Percentiles rank a stretch among this genome's conserved stretches.
These are phyloP conservation scores for Aspiorhynchus laticeps DNA, from an alignment of 2,113 vertebrate species.

Conservation along the genomic window DNA sequence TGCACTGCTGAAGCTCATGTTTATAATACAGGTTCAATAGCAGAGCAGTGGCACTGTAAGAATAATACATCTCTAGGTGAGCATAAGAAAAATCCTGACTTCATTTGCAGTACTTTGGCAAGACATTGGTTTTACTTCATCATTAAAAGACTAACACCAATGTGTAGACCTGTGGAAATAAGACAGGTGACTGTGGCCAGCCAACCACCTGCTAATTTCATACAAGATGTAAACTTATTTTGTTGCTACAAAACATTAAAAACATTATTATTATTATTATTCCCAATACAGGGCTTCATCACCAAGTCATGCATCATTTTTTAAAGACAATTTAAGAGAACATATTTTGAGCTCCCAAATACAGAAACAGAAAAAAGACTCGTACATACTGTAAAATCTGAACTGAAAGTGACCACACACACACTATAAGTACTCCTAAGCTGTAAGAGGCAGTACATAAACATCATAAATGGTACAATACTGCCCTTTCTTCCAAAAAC, in stretches of 20 bases:
- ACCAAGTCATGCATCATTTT: neutral
- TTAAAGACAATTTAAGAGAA: neutral
- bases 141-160: slow-evolving; percentile 25
- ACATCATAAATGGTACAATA: neutral
- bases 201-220: slow-evolving; percentile 60
- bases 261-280: neutral
- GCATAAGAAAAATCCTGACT: neutral
- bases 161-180: neutral
- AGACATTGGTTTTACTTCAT: neutral
- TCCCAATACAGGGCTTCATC: neutral
- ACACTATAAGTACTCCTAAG: slow-evolving; percentile 3
- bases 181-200: slow-evolving; percentile 69
- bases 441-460: neutral
- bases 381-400: neutral
- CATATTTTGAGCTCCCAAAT: neutral
- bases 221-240: slow-evolving; percentile 30
- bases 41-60: neutral
- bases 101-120: slow-evolving; percentile 26
- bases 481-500: neutral
- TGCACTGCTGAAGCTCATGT: neutral
- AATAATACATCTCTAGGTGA: neutral
- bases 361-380: neutral
- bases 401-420: neutral
- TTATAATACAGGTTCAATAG: neutral
- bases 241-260: neutral